Evolutionary conservation across 2,888 invertebrate species (phyloP).

Genomic region (Abrostola triplasia): DNA sequence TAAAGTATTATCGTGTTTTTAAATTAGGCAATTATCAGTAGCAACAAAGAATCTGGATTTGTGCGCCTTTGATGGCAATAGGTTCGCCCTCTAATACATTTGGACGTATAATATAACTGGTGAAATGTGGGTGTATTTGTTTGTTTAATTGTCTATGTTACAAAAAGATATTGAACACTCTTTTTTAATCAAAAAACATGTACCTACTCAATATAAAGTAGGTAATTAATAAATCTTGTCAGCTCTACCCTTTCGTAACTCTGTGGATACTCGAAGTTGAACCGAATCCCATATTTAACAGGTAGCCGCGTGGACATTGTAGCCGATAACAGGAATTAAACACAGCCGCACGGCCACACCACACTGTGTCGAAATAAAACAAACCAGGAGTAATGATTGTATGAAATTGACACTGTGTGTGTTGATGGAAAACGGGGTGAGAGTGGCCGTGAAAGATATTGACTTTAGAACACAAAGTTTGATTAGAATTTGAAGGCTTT

Average conservation of each 20-base stretch:
- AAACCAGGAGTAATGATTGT: constrained; percentile 30
- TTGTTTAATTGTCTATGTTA: no score
- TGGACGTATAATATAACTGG: no score
- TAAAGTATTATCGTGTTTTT: no score
- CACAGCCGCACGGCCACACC: constrained; percentile 58
- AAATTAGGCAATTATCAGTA: no score
- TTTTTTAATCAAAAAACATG: no score
- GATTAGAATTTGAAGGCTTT: not conserved
- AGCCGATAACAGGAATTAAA: constrained; percentile 74
- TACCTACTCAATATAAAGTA: no score
- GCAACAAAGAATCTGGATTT: no score
- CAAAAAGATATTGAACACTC: no score
- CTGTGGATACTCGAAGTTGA: constrained; percentile 56
- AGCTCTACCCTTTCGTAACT: constrained; percentile 47
- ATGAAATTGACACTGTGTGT: constrained; percentile 33
- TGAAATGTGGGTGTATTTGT: no score
- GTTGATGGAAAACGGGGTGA: constrained; percentile 29
- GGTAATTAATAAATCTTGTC: constrained; percentile 7
- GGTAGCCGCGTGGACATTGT: constrained; percentile 75
- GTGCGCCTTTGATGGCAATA: no score
- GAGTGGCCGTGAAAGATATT: not conserved
- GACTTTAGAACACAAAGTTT: not conserved
- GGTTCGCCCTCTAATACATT: not conserved
- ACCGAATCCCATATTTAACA: constrained; percentile 77
- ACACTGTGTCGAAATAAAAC: constrained; percentile 52